Evolutionary conservation across 2,113 vertebrate genomes (phyloP).

Genomic region (Seriola aureovittata): DNA sequence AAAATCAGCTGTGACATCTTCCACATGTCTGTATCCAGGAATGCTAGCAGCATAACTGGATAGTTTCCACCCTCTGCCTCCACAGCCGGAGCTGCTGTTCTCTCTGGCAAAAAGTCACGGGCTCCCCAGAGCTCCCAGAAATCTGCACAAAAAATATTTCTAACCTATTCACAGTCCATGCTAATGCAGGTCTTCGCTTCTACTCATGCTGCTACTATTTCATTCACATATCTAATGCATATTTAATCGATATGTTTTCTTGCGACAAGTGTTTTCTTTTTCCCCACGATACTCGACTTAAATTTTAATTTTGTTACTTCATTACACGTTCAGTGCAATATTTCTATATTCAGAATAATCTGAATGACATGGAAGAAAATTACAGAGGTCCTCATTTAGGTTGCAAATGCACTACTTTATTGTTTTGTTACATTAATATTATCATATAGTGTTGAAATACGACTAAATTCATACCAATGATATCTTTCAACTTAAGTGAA

Average conservation of each 20-base stretch:
- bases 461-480: no score
- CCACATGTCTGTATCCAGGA: slow-evolving; percentile 55
- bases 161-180: slow-evolving; percentile 1
- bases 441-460: no score
- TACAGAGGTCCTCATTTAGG: no score
- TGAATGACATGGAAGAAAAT: no score
- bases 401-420: no score
- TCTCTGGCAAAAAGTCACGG: slow-evolving; percentile 47
- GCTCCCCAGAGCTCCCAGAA: slow-evolving; percentile 42
- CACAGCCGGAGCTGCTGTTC: slow-evolving; percentile 47
- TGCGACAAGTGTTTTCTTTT: no score
- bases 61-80: slow-evolving; percentile 38
- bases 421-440: no score
- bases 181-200: neutral
- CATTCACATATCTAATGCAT: neutral
- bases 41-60: slow-evolving; percentile 60
- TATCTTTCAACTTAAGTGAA: no score
- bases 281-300: no score
- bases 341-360: no score
- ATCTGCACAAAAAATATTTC: slow-evolving; percentile 39
- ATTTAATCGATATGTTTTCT: neutral
- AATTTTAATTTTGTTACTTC: neutral
- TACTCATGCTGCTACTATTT: neutral
- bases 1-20: slow-evolving; percentile 55
- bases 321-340: neutral